Percentiles rank a stretch among this genome's conserved stretches.
Conservation (phyloP, 1,140 invertebrate genomes). For the Magallana ariakensis region DNA sequence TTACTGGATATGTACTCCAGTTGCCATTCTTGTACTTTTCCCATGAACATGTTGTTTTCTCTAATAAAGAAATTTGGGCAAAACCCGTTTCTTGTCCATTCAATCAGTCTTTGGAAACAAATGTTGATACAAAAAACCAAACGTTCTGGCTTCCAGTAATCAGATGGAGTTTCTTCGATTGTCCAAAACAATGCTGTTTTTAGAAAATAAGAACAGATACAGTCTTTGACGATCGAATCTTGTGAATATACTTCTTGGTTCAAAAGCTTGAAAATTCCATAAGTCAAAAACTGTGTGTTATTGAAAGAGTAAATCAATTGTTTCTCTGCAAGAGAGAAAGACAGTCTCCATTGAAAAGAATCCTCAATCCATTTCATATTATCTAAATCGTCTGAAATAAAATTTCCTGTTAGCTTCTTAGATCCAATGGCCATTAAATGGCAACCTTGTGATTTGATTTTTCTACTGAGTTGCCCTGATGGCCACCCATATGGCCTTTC, state of each 20-base stretch:
- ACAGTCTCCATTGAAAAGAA: neutral
- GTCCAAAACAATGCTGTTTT: neutral
- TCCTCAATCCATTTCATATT: neutral
- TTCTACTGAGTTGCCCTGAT: too few species aligned
- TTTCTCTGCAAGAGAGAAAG: neutral
- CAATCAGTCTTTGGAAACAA: neutral
- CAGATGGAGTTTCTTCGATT: neutral
- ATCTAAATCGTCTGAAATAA: too few species aligned
- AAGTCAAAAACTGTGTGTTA: neutral
- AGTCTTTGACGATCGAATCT: neutral
- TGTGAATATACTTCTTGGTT: neutral
- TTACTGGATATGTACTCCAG: neutral
- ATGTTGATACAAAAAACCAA: neutral
- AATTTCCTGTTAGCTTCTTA: neutral
- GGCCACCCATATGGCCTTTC: neutral
- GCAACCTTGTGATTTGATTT: neutral
- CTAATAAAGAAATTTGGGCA: neutral
- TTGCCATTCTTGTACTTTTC: neutral
- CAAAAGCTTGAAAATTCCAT: neutral
- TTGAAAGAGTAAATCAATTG: neutral
- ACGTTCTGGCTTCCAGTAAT: neutral
- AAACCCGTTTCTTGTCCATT: neutral
- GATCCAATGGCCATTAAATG: neutral
- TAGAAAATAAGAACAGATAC: neutral
- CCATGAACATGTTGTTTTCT: constrained; percentile 7